A percentile compares a stretch with the other conserved stretches of the same genome.
Evolutionary conservation across 1,140 invertebrate genomes (phyloP).

Genomic region (Ephestia elutella): DNA sequence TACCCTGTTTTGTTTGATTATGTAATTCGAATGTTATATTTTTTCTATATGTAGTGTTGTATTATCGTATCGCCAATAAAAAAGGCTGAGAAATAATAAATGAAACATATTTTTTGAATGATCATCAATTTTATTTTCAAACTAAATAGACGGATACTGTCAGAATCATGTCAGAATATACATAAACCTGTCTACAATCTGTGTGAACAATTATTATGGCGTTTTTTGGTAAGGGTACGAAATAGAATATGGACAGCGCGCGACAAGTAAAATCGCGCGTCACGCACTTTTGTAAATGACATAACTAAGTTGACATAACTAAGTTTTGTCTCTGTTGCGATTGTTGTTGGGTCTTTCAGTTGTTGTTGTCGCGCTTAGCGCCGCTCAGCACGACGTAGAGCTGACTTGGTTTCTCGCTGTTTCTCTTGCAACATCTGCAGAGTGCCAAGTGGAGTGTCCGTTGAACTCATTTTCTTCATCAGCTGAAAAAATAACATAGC

Average conservation of each 20-base stretch:
- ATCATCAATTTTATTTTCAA: not conserved
- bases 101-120: not conserved
- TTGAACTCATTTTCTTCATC: conserved; percentile 99
- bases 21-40: too few species aligned
- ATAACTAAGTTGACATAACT: too few species aligned
- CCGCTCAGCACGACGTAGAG: conserved; percentile 96
- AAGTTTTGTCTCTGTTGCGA: too few species aligned
- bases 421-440: conserved; percentile 95
- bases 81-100: not conserved
- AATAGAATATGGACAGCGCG: too few species aligned
- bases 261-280: too few species aligned
- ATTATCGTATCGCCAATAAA: too few species aligned
- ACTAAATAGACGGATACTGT: not conserved
- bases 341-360: conserved; percentile 14
- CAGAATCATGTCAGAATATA: too few species aligned
- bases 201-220: not conserved
- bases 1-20: too few species aligned
- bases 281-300: too few species aligned
- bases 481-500: conserved; percentile 75
- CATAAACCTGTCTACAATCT: not conserved
- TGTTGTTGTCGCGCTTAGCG: conserved; percentile 77
- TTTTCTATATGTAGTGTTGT: too few species aligned
- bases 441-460: conserved; percentile 97
- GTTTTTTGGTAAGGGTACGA: not conserved
- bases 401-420: conserved; percentile 96